phyloP scores from a whole-genome alignment of 2,113 vertebrate species.

The Megaptera novaeangliae region DNA sequence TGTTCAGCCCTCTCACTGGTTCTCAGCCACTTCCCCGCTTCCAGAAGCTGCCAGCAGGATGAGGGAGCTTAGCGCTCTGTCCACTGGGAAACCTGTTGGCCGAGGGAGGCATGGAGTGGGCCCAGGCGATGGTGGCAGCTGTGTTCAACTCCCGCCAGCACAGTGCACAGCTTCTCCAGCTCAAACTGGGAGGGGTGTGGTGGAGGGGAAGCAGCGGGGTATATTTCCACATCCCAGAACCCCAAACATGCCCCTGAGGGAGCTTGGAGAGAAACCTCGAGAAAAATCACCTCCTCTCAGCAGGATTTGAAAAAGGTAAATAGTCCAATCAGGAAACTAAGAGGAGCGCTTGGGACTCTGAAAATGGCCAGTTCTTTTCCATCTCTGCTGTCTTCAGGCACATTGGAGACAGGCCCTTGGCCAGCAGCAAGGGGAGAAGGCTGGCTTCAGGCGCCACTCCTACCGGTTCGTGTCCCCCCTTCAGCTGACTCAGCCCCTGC shows the following conservation, averaged over 20 bases:
- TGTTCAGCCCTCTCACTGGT: conserved; percentile 27
- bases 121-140: conserved; percentile 68
- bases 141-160: conserved; percentile 61
- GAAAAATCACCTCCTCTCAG: neutral
- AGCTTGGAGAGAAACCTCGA: neutral
- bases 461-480: neutral
- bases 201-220: neutral
- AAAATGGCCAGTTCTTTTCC: neutral
- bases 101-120: conserved; percentile 24
- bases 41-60: conserved; percentile 54
- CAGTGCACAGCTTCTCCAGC: conserved; percentile 20
- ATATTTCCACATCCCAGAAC: neutral
- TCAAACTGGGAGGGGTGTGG: conserved; percentile 39
- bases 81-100: conserved; percentile 76
- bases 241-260: neutral
- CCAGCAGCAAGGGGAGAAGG: neutral
- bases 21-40: conserved; percentile 26
- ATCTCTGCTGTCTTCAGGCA: neutral
- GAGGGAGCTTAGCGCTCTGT: conserved; percentile 24
- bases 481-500: neutral
- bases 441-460: neutral
- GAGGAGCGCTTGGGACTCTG: neutral
- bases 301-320: neutral
- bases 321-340: neutral
- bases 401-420: neutral